These are phyloP conservation scores for Brachyptera putata DNA, from an alignment of 2,888 invertebrate genomes.

Conservation along the genomic window DNA sequence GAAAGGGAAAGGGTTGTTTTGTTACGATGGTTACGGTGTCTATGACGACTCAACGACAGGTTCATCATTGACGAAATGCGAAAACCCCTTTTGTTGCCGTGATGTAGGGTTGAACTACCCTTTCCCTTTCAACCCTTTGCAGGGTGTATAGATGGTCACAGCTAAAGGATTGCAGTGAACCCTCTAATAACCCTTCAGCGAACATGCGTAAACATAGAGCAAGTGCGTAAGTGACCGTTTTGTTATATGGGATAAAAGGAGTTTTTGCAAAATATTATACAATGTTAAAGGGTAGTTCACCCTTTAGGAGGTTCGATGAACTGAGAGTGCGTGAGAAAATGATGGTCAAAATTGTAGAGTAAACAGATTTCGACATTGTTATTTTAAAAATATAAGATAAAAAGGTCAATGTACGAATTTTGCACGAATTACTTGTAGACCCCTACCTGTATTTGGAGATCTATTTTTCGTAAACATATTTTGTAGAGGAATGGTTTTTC, in stretches of 20 bases:
- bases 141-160: neutral
- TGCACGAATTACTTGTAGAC: neutral
- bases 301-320: slow-evolving; percentile 16
- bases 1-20: slow-evolving; percentile 20
- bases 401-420: slow-evolving; percentile 7
- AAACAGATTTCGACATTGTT: neutral
- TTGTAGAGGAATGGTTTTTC: neutral
- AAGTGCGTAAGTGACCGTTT: slow-evolving; percentile 15
- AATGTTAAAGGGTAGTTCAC: slow-evolving; percentile 14
- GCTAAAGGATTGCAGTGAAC: slow-evolving; percentile 24
- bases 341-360: neutral
- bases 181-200: slow-evolving; percentile 17
- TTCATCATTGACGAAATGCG: slow-evolving; percentile 8
- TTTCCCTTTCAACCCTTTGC: slow-evolving; percentile 16
- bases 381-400: neutral
- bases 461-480: slow-evolving; percentile 18
- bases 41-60: slow-evolving; percentile 22
- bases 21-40: slow-evolving; percentile 15
- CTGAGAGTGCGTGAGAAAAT: slow-evolving; percentile 7
- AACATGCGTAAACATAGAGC: slow-evolving; percentile 19
- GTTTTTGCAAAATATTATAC: slow-evolving; percentile 13
- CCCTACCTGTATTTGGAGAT: neutral
- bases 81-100: slow-evolving; percentile 6
- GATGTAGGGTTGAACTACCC: slow-evolving; percentile 8
- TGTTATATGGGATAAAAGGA: slow-evolving; percentile 8